Conservation (phyloP, 2,113 vertebrate genomes). For the Leiothrix lutea region DNA sequence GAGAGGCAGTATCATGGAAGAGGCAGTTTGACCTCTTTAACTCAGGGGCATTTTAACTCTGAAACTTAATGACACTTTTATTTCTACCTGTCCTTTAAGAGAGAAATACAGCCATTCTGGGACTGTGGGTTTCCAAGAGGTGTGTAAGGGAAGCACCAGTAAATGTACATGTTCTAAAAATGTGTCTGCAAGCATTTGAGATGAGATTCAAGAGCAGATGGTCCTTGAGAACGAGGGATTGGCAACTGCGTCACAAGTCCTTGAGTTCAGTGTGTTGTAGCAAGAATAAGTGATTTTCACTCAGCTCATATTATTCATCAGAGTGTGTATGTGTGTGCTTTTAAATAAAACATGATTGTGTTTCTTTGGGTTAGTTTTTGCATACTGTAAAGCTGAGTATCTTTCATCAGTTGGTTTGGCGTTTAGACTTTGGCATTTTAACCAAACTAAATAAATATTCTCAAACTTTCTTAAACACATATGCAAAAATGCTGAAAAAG, state of each 20-base stretch:
- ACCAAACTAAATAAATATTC: not conserved
- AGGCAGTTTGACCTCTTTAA: not conserved
- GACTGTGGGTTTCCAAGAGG: not conserved
- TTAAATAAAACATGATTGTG: conserved; percentile 42
- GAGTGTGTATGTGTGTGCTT: not conserved
- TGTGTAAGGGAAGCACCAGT: not conserved
- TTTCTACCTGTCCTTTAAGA: not conserved
- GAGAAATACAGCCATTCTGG: not conserved
- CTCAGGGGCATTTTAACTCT: not conserved
- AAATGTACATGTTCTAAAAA: not conserved
- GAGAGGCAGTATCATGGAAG: not conserved
- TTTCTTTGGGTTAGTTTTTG: not conserved
- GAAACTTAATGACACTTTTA: not conserved
- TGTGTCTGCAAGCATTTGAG: not conserved
- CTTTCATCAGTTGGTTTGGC: not conserved
- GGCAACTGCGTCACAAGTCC: not conserved
- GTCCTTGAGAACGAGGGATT: not conserved
- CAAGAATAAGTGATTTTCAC: not conserved
- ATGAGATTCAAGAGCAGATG: not conserved
- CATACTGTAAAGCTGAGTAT: not conserved
- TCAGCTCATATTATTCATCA: not conserved
- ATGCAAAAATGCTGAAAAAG: not conserved
- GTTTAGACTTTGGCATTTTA: not conserved
- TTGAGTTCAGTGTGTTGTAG: not conserved
- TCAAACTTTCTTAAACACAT: not conserved